phyloP scores from a whole-genome alignment of 92 coral and sea anemone species.

The Heliopora coerulea region DNA sequence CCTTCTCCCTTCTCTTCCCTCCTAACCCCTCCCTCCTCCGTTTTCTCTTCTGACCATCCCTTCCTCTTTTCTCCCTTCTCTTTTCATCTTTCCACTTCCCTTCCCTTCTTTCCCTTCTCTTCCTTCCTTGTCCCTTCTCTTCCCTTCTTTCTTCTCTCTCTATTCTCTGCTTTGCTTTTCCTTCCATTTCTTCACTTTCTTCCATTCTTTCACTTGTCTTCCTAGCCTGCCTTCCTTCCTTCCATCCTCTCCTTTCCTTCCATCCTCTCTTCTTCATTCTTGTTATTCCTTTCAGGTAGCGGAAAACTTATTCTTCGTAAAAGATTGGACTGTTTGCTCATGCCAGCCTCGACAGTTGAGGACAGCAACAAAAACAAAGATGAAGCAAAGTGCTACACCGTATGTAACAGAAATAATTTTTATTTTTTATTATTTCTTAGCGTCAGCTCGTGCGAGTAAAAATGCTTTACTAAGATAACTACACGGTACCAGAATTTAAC shows the following conservation, averaged over 20 bases:
- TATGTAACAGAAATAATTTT: background rate
- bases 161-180: background rate
- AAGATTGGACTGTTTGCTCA: conserved; percentile 30
- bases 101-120: background rate
- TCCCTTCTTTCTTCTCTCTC: background rate
- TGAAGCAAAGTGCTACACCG: conserved; percentile 13
- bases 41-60: background rate
- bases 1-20: background rate
- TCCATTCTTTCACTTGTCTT: conserved; percentile 5
- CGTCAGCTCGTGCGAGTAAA: too few species aligned
- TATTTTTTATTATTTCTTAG: too few species aligned
- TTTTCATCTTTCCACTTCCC: background rate
- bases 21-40: background rate
- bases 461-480: too few species aligned
- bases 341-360: background rate
- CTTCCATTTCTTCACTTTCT: background rate
- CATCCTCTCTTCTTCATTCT: background rate
- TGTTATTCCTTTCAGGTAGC: conserved; percentile 4
- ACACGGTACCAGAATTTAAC: too few species aligned
- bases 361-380: conserved; percentile 3
- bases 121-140: background rate
- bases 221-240: too few species aligned
- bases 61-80: background rate
- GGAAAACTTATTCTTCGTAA: conserved; percentile 37
- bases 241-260: too few species aligned